Conservation (phyloP, 2,797 vertebrate species). For the Erethizon dorsatum region DNA sequence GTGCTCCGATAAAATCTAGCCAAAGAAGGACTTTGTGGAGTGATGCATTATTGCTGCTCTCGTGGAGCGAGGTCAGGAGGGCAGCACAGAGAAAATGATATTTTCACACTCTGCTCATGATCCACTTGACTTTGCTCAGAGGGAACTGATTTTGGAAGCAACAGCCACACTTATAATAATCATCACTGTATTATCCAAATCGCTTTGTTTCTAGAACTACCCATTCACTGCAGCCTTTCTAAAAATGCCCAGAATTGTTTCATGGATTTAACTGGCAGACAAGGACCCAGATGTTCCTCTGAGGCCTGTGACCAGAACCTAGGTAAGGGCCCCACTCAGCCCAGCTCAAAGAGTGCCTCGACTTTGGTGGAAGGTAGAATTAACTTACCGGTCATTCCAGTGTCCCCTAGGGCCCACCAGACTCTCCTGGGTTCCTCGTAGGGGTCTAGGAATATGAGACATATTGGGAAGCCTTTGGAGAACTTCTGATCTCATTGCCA, state of each 20-base stretch:
- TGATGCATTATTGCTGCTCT: constrained; percentile 60
- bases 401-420: not conserved
- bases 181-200: constrained; percentile 62
- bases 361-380: not conserved
- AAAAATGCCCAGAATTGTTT: constrained; percentile 50
- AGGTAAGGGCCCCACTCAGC: no score
- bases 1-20: constrained; percentile 60
- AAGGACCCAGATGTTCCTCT: not conserved
- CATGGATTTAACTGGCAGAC: not conserved
- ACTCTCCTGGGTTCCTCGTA: not conserved
- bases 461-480: not conserved
- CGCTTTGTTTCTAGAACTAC: constrained; percentile 52
- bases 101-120: constrained; percentile 76
- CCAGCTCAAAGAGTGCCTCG: not conserved
- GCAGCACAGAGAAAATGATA: constrained; percentile 70
- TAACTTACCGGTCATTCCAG: not conserved
- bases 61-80: constrained; percentile 55
- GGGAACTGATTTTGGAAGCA: constrained; percentile 74
- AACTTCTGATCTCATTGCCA: not conserved
- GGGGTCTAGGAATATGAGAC: not conserved
- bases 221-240: constrained; percentile 27
- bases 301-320: not conserved
- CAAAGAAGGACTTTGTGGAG: constrained; percentile 59
- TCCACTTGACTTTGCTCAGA: constrained; percentile 82
- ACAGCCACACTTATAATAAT: constrained; percentile 64